Evolutionary conservation across 2,888 invertebrate genomes (phyloP).

Genomic region (Chrysomela aeneicollis): DNA sequence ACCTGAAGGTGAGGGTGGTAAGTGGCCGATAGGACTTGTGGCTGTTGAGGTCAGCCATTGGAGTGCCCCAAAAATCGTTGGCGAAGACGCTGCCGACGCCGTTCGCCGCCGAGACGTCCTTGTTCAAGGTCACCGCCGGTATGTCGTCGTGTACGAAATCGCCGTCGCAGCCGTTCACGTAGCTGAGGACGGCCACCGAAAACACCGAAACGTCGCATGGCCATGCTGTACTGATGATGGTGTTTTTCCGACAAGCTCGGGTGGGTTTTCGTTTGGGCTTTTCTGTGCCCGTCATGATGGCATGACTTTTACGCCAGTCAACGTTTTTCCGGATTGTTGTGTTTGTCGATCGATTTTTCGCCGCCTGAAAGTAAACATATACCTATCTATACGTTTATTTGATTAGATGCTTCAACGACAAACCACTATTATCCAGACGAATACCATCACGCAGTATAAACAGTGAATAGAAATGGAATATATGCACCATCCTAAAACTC

Average conservation of each 20-base stretch:
- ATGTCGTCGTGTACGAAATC: constrained; percentile 91
- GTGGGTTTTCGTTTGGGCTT: not conserved
- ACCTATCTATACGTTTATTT: too few species aligned
- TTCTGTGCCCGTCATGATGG: not conserved
- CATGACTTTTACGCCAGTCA: too few species aligned
- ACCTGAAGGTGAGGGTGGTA: constrained; percentile 88
- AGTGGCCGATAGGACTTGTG: constrained; percentile 90
- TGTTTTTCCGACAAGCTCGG: not conserved
- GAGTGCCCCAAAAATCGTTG: constrained; percentile 90
- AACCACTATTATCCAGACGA: too few species aligned
- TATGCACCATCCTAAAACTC: too few species aligned
- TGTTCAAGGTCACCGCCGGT: constrained; percentile 82
- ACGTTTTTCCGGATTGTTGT: too few species aligned
- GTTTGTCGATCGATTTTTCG: too few species aligned
- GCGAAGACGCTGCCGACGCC: constrained; percentile 70
- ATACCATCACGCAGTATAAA: too few species aligned
- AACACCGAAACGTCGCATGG: not conserved
- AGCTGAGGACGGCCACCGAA: constrained; percentile 73
- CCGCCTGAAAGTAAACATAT: too few species aligned
- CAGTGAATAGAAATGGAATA: too few species aligned
- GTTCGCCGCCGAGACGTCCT: constrained; percentile 77
- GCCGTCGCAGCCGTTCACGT: constrained; percentile 77
- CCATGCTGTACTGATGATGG: constrained; percentile 31
- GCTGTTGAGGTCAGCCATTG: constrained; percentile 81
- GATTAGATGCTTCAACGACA: too few species aligned